A percentile compares a stretch with the other conserved stretches of the same genome.
Evolutionary conservation across 2,113 vertebrate species (phyloP).

Genomic region (rat (Rattus norvegicus)): DNA sequence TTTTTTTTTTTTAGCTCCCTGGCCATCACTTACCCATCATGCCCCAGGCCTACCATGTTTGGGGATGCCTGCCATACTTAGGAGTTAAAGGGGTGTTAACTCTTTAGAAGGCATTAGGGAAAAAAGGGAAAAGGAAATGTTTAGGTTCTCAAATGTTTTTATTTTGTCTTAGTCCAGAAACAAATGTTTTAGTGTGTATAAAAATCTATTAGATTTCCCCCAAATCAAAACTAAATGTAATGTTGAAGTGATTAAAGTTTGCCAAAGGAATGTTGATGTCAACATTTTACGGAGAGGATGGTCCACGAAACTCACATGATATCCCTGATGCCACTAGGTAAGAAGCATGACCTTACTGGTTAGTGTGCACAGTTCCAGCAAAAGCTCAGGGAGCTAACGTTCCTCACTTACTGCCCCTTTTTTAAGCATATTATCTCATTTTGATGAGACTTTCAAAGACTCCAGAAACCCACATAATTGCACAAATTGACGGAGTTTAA

Average conservation of each 20-base stretch:
- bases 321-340: neutral
- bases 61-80: neutral
- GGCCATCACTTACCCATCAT: neutral
- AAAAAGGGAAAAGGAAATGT: neutral
- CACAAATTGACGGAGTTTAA: neutral
- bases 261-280: neutral
- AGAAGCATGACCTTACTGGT: neutral
- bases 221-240: slow-evolving; percentile 27
- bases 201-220: neutral
- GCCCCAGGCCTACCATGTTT: neutral
- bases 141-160: neutral
- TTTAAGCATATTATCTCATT: neutral
- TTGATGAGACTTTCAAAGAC: neutral
- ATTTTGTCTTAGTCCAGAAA: neutral
- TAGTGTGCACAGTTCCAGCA: too few relatives aligned
- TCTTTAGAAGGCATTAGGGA: slow-evolving; percentile 15
- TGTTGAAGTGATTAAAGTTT: neutral
- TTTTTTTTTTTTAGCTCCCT: neutral
- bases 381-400: neutral
- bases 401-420: neutral
- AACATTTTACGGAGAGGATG: neutral
- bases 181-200: neutral
- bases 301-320: neutral
- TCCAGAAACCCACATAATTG: neutral
- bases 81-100: neutral